Evolutionary conservation across 2,888 invertebrate species (phyloP).

Genomic region (Ptychoptera albimana): DNA sequence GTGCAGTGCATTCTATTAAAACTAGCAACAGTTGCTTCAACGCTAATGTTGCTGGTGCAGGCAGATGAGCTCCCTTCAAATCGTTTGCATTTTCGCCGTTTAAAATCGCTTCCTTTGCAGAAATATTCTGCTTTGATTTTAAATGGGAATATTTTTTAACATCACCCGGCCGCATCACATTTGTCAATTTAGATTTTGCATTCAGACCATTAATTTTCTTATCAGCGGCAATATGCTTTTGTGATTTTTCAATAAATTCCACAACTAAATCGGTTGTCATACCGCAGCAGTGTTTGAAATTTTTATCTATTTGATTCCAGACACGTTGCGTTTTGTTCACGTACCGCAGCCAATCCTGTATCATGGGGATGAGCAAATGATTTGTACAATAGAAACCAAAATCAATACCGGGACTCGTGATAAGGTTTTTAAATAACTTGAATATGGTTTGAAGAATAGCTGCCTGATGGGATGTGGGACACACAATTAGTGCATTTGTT

Average conservation of each 20-base stretch:
- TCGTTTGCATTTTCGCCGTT: neutral
- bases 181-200: conserved; percentile 14
- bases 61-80: conserved; percentile 29
- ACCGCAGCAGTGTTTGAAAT: conserved; percentile 90
- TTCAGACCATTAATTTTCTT: conserved; percentile 18
- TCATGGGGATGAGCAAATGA: conserved; percentile 76
- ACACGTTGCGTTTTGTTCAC: conserved; percentile 52
- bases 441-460: conserved; percentile 77
- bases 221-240: conserved; percentile 35
- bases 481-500: conserved; percentile 63
- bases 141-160: conserved; percentile 26
- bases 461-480: conserved; percentile 78
- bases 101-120: conserved; percentile 8
- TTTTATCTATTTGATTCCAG: conserved; percentile 65
- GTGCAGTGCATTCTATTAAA: conserved; percentile 78
- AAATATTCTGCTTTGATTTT: conserved; percentile 14
- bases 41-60: conserved; percentile 57
- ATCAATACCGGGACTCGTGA: conserved; percentile 67
- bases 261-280: conserved; percentile 84
- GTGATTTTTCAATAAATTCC: conserved; percentile 61
- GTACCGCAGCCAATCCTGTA: conserved; percentile 83
- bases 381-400: conserved; percentile 88
- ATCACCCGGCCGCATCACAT: conserved; percentile 26
- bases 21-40: conserved; percentile 72
- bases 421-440: conserved; percentile 60